Conservation (phyloP, 2,888 invertebrate species). For the Melikaiella ostensackeni region DNA sequence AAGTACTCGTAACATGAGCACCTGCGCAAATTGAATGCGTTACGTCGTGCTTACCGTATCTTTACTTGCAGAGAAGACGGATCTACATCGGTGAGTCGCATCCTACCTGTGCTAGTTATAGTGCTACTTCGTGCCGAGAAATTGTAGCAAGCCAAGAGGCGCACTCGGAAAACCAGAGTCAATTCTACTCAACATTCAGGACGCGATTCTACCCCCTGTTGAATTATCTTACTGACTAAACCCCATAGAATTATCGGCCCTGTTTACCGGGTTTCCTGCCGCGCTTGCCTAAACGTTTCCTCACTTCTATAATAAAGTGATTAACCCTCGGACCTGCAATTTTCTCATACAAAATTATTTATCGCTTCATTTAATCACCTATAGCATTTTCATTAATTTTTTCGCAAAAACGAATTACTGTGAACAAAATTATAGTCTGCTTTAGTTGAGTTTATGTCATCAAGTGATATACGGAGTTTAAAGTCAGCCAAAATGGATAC, state of each 20-base stretch:
- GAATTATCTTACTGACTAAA: constrained; percentile 52
- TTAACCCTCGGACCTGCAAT: constrained; percentile 19
- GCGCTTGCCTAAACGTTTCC: constrained; percentile 22
- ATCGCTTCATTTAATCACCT: neutral
- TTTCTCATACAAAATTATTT: neutral
- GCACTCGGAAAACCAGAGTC: constrained; percentile 29
- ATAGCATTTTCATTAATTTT: neutral
- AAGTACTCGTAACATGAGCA: constrained; percentile 54
- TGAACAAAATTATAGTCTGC: neutral
- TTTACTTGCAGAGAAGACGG: constrained; percentile 12
- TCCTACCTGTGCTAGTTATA: neutral
- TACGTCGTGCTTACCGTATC: constrained; percentile 44
- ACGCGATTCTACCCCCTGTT: constrained; percentile 47
- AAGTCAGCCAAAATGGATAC: neutral
- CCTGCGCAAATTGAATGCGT: constrained; percentile 66
- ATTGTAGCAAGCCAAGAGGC: constrained; percentile 23
- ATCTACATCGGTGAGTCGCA: constrained; percentile 19
- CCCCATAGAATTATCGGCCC: constrained; percentile 41
- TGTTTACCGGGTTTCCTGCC: constrained; percentile 16
- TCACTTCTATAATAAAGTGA: constrained; percentile 23
- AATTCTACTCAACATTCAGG: constrained; percentile 50
- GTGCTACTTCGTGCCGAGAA: constrained; percentile 31
- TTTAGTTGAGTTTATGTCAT: neutral
- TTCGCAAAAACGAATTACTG: neutral
- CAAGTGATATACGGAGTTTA: neutral